A percentile compares a stretch with the other conserved stretches of the same genome.
These are phyloP conservation scores for Drosophila azteca DNA, from an alignment of 1,140 invertebrate species.

Conservation along the genomic window DNA sequence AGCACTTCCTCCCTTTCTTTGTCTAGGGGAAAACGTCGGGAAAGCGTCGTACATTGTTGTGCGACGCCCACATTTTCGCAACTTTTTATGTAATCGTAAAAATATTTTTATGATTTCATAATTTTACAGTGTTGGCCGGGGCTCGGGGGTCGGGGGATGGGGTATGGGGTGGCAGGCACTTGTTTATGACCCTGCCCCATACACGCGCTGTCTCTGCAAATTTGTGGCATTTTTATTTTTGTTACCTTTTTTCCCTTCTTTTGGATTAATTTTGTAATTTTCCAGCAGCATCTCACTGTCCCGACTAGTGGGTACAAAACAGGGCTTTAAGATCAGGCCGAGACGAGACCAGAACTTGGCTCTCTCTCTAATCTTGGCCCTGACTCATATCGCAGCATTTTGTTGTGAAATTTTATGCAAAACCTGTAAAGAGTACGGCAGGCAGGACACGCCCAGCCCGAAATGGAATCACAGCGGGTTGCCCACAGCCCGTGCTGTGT, in stretches of 20 bases:
- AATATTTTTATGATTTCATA: constrained; percentile 83
- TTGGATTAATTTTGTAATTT: constrained; percentile 53
- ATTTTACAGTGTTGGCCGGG: constrained; percentile 70
- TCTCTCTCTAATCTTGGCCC: constrained; percentile 58
- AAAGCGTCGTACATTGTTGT: constrained; percentile 30
- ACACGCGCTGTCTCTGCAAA: constrained; percentile 22
- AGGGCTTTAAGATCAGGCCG: constrained; percentile 55
- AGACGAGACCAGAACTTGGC: background rate
- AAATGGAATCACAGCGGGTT: constrained; percentile 77
- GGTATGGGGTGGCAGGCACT: constrained; percentile 36
- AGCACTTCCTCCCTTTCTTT: constrained; percentile 19
- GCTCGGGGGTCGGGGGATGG: constrained; percentile 6
- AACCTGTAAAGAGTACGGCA: constrained; percentile 53
- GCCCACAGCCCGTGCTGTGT: constrained; percentile 7
- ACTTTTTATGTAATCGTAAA: constrained; percentile 81
- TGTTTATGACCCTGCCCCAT: constrained; percentile 55
- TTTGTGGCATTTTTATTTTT: constrained; percentile 50
- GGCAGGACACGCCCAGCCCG: constrained; percentile 23
- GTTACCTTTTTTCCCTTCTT: constrained; percentile 5
- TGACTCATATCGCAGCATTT: constrained; percentile 57
- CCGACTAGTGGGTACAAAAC: constrained; percentile 48
- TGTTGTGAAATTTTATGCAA: constrained; percentile 70
- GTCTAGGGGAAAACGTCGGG: constrained; percentile 9
- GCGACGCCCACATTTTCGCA: constrained; percentile 70
- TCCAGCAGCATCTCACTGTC: constrained; percentile 19